Base-by-base conservation (phyloP, 1,140 invertebrate genomes). In the Megathymus violae region DNA sequence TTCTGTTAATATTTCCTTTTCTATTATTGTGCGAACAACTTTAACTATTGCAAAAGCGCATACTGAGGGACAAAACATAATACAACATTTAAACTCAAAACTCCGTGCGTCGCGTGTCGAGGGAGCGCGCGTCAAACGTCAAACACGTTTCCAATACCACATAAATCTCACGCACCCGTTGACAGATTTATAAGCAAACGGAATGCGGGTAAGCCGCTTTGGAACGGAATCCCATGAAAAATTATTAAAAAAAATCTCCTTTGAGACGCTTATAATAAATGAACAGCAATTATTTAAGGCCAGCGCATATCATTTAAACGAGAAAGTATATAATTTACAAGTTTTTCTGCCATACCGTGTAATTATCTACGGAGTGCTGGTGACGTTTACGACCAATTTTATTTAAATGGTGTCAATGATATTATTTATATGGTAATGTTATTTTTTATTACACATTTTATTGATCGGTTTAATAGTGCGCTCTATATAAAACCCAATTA, bases 291-390 rank as follows among this genome's bases (percentile, higher is more conserved):
- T 36, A 36, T 11, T 36, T 36, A 36, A 36, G 27, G 5, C 27
- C 34, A 22, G 5, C 10, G n/a, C 34, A 36, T n/a, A 36, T 11
- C 3, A 11, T 36, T 36, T 2, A 36, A 11, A 36, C 4, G 34
- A 36, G 34, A 3, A 36, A 36, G 34, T 36, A 36, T 36, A 11
- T 36, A 36, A 36, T 36, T 36, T 36, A 36, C 34, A 36, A 36
- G 34, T 36, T 36, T 36, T 36, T 36, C 34, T 11, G 11, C 34
- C 34, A 36, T 36, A 11, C 7, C 3, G 34, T 36, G 34, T 36
- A 11, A 36, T 36, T 36, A 36, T 11, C 34, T 11, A n/a, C 34
- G 3, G 1, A 4, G 34, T 36, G 34, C 10, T 7, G 1, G 27
- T 7, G 3, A 11, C 1, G 34, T 36, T 36, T 36, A 36, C 34